phyloP scores from a whole-genome alignment of 2,113 vertebrate genomes.

The Ochotona princeps region DNA sequence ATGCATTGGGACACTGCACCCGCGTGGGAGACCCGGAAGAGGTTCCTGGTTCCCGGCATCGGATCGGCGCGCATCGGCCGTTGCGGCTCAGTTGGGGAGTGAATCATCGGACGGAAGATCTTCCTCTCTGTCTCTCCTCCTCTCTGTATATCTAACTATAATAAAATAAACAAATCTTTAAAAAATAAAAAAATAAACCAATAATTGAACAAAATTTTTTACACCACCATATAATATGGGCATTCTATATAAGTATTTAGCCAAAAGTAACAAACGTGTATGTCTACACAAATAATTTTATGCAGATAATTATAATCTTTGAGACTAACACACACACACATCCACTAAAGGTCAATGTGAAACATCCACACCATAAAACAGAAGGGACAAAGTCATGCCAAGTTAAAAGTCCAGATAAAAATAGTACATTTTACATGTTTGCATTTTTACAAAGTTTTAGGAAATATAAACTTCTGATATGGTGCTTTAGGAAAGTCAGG shows the following conservation, averaged over 20 bases:
- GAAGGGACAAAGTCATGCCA: neutral
- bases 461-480: conserved; percentile 2
- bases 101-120: too few species aligned
- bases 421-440: neutral
- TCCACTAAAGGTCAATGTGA: neutral
- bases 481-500: conserved; percentile 32
- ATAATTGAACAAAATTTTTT: too few species aligned
- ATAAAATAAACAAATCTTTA: too few species aligned
- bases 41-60: too few species aligned
- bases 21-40: too few species aligned
- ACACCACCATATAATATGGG: neutral
- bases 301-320: neutral
- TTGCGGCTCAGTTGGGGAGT: too few species aligned
- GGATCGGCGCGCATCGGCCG: too few species aligned
- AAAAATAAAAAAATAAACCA: too few species aligned
- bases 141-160: too few species aligned
- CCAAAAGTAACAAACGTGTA: neutral
- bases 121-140: too few species aligned
- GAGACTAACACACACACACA: conserved; percentile 19
- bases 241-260: neutral
- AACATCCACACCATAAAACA: neutral
- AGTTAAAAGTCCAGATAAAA: conserved; percentile 16
- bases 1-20: too few species aligned
- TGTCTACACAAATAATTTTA: neutral
- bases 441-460: conserved; percentile 26